A percentile compares a stretch with the other conserved stretches of the same genome.
These are phyloP conservation scores for Tipula unca DNA, from an alignment of 2,888 invertebrate genomes.

Conservation along the genomic window DNA sequence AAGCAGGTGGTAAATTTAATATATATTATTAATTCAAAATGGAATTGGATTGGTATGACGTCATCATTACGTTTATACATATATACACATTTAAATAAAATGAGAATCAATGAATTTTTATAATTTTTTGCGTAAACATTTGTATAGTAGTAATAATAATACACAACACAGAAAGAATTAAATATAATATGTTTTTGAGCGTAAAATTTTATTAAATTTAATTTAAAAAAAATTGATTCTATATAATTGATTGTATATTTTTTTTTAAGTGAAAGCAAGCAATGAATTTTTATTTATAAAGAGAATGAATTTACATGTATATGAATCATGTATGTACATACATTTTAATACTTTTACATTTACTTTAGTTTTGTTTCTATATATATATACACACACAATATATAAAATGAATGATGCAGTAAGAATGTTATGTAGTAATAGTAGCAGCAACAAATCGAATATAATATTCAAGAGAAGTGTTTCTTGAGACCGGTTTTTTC, in stretches of 20 bases:
- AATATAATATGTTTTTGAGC: background rate
- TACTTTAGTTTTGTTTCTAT: background rate
- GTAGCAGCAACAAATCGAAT: background rate
- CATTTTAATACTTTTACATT: background rate
- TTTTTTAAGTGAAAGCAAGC: background rate
- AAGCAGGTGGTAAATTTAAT: background rate
- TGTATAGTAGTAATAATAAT: background rate
- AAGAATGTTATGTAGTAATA: background rate
- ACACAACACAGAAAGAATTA: background rate
- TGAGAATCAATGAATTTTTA: slow-evolving; percentile 1
- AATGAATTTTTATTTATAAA: background rate
- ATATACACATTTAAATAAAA: background rate
- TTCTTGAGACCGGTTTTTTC: slow-evolving; percentile 9
- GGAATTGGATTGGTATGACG: background rate
- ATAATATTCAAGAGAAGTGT: background rate
- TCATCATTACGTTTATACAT: background rate
- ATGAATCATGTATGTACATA: background rate
- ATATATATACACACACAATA: background rate
- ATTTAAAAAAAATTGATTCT: background rate
- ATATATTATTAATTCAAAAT: background rate
- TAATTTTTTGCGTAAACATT: background rate
- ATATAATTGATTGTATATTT: background rate
- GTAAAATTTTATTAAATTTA: background rate
- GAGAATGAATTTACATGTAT: background rate
- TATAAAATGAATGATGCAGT: background rate